Base-by-base conservation (phyloP, 2,797 vertebrate species). In the Petrocephalus schoutedeni region DNA sequence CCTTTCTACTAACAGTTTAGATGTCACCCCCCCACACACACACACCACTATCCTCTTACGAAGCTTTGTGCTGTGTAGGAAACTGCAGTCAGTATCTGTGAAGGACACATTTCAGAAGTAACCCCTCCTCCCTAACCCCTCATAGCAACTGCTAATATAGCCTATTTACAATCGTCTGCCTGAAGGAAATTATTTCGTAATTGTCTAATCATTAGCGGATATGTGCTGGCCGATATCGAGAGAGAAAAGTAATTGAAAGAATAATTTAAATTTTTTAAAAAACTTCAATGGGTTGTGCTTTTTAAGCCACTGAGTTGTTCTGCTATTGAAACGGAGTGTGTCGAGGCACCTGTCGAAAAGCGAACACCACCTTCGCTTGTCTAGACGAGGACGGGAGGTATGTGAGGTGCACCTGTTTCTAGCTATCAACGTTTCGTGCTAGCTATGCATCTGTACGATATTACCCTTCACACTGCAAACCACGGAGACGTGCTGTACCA, bases 121-220 rank as follows among this genome's bases (percentile, higher is more conserved):
- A 88, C 82, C 58, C 41, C 91, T 91, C 93, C 90, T 88, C 91
- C 87, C 85, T 90, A 80, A 91, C 89, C 87, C 91, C 88, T 90
- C 21, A 89, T 89, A 93, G 91, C 89, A 61, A 92, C 93, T 89
- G 92, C 93, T 95, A 93, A 93, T 89, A 84, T 91, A 95, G 94
- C 92, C 71, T 96, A 96, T 96, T 94, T 96, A 96, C 95, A 96
- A 91, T 94, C 91, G 67, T 91, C 92, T 94, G 94, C 23, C 90
- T 93, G 93, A 93, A 93, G 91, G 88, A 94, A 94, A 92, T 28
- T n/a, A 86, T 86, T 86, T 41, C 71, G 90, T 85, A 88, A 45
- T 74, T 51, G 32, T 90, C 91, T 86, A 93, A 93, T 93, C 93
- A 92, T 89, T 93, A 94, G 93, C 93, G 92, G 92, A 94, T 93